phyloP scores from a whole-genome alignment of 2,113 vertebrate genomes.

The Myotis brandtii region DNA sequence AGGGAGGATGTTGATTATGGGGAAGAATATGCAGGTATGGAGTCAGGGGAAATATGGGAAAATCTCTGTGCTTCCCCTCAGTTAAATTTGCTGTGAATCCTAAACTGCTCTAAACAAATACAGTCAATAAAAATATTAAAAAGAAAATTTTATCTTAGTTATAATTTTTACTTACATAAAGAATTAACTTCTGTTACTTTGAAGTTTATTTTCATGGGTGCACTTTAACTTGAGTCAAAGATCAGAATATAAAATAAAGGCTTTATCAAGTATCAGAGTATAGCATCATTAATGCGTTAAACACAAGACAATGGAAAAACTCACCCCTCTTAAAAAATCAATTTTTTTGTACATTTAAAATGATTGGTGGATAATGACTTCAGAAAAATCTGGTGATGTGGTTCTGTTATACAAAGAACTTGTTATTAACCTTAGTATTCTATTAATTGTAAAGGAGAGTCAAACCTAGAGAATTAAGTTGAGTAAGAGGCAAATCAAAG shows the following conservation, averaged over 20 bases:
- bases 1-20: neutral
- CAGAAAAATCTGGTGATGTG: neutral
- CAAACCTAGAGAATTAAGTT: neutral
- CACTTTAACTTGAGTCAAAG: neutral
- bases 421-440: neutral
- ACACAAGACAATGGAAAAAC: neutral
- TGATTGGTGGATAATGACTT: neutral
- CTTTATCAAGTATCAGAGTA: neutral
- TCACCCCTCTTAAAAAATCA: neutral
- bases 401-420: neutral
- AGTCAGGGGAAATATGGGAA: neutral
- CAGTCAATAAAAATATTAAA: neutral
- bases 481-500: neutral
- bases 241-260: neutral
- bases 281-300: neutral
- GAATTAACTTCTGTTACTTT: conserved; percentile 19
- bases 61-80: neutral
- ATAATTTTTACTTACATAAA: neutral
- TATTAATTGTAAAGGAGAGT: neutral
- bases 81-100: neutral
- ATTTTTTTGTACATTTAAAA: neutral
- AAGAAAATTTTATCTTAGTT: neutral
- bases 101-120: neutral
- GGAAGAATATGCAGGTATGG: neutral
- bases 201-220: conserved; percentile 8